Evolutionary conservation across 2,797 vertebrate species (phyloP), one percentile per base, ranked within the genome.

Genomic region (Neosilurus hyrtlii): DNA sequence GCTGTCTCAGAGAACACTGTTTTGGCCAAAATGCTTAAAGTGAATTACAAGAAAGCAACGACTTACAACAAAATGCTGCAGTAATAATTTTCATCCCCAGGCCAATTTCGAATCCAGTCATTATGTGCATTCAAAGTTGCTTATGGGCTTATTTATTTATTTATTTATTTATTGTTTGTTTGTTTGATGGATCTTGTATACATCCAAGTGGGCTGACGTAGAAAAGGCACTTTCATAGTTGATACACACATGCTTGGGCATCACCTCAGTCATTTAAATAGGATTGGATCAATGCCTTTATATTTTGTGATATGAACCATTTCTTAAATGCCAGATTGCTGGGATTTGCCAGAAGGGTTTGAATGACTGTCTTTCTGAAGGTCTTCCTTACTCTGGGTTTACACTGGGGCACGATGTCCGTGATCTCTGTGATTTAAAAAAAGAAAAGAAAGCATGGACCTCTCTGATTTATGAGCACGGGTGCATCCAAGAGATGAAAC

Each of bases 71-170:
- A 37, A 57, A 59, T 74, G 54, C 56, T 37, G 22, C 54, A 59
- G 54, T 57, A 74, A 74, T 75, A 54, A 75, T 59, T 75, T 75
- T 18, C 51, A 22, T 37, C 18, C 30, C 26, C 18, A 59, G 54
- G 73, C 73, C 26, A 37, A 59, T 75, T 22, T 75, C 12, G 37
- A 59, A 15, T 75, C 73, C 73, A 57, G 56, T 75, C 73, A 59
- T 75, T 75, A 59, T 37, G 26, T 74, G 26, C 26, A 22, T 18
- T 35, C 16, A 22, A 22, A 35, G 56, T 8, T 35, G 52, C 70
- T 51, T 12, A 24, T 18, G 67, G 43, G 1, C 16, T 52, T 16
- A 14, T 54, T 52, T 52, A 52, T 52, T 54, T 37, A 18, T 11
- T 49, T 70, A 14, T 2, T 56, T 12, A 56, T 56, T 56, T 5